Conservation (phyloP, 2,888 invertebrate species). For the Lumbricus terrestris region DNA sequence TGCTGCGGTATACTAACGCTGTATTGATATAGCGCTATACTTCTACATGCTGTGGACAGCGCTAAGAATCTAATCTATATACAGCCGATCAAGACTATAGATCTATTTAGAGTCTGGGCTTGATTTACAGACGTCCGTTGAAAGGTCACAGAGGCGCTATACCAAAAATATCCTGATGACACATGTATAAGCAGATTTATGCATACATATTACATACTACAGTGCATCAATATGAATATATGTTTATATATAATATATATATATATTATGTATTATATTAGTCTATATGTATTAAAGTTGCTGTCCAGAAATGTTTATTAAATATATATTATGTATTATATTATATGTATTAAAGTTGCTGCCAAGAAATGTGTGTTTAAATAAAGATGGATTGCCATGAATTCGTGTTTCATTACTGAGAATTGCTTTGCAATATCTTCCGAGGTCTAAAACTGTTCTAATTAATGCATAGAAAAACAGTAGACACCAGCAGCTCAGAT, state of each 20-base stretch:
- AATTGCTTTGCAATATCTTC: neutral
- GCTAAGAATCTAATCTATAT: neutral
- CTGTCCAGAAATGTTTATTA: no score
- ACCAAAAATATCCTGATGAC: neutral
- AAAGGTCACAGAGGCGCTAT: neutral
- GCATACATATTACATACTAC: neutral
- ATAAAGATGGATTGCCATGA: neutral
- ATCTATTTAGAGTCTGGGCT: no score
- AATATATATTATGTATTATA: no score
- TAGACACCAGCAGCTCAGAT: neutral
- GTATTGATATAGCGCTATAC: neutral
- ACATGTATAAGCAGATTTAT: neutral
- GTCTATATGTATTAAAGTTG: no score
- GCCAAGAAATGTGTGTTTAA: neutral
- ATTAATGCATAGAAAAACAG: neutral
- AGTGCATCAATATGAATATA: neutral
- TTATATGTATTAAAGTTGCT: no score
- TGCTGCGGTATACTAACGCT: neutral
- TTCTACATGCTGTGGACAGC: no score
- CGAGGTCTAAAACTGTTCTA: neutral
- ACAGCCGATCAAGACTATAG: neutral
- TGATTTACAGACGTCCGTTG: neutral
- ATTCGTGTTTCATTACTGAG: neutral
- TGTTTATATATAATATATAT: neutral
- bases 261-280: no score